Evolutionary conservation across 2,888 invertebrate genomes (phyloP).

Genomic region (Leptothorax acervorum): DNA sequence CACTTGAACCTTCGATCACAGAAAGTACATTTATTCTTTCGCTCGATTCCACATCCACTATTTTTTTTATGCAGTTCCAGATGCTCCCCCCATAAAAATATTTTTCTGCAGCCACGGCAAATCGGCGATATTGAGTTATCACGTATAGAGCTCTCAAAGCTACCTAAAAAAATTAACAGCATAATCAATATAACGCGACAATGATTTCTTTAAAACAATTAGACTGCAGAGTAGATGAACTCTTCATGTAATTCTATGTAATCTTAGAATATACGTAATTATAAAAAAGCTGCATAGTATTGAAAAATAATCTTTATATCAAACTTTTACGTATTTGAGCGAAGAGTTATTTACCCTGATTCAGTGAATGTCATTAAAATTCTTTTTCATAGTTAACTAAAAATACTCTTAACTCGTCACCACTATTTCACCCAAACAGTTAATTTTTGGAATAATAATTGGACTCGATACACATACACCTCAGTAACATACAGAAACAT

Average conservation of each 20-base stretch:
- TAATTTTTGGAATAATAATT: not conserved
- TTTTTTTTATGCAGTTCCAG: not conserved
- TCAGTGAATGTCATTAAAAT: not conserved
- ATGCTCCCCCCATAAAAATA: not conserved
- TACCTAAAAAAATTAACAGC: slow-evolving; percentile 10
- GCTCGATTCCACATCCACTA: not conserved
- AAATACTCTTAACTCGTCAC: not conserved
- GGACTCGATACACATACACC: not conserved
- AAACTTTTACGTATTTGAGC: not conserved
- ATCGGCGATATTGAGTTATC: not conserved
- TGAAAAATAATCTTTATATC: not conserved
- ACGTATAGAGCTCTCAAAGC: not conserved
- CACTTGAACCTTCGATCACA: not conserved
- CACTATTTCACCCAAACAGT: not conserved
- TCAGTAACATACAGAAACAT: not conserved
- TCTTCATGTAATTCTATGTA: not conserved
- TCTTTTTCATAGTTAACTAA: not conserved
- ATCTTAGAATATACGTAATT: slow-evolving; percentile 1
- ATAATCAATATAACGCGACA: not conserved
- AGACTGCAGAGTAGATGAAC: not conserved
- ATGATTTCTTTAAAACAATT: not conserved
- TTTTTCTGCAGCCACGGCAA: not conserved
- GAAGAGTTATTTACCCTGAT: not conserved
- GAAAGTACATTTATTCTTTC: not conserved
- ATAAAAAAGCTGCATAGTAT: not conserved